These are phyloP conservation scores for Plecturocebus donacophilus DNA, from an alignment of 2,113 vertebrate genomes.

Conservation along the genomic window DNA sequence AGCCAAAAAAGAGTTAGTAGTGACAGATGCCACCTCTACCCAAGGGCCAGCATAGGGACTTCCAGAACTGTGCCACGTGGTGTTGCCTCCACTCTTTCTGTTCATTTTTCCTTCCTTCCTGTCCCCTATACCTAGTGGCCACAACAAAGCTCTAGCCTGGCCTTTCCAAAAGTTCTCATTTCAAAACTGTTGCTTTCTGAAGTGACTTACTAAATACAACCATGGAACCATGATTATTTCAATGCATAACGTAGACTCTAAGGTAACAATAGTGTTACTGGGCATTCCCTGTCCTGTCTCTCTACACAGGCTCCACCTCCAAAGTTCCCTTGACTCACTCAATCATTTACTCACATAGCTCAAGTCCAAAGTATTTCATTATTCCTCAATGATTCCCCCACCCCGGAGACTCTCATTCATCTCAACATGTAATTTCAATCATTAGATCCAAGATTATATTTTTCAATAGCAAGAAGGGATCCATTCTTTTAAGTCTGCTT, in stretches of 20 bases:
- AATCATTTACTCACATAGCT: background rate
- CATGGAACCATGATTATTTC: background rate
- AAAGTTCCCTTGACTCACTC: background rate
- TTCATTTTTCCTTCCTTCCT: background rate
- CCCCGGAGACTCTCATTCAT: background rate
- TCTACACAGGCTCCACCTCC: background rate
- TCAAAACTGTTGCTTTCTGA: background rate
- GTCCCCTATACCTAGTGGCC: background rate
- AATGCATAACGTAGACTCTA: background rate
- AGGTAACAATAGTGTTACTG: background rate
- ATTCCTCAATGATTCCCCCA: background rate
- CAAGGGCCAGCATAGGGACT: background rate
- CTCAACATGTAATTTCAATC: slow-evolving; percentile 23
- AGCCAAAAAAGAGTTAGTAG: background rate
- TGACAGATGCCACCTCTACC: background rate
- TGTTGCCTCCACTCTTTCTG: accelerated
- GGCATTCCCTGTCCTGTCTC: background rate
- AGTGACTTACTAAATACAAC: background rate
- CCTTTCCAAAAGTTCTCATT: background rate
- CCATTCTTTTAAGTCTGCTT: background rate
- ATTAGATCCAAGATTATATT: background rate
- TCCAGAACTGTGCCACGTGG: accelerated
- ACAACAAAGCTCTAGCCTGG: background rate
- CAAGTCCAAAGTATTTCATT: background rate
- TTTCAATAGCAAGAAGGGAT: slow-evolving; percentile 31